Evolutionary conservation across 1,140 invertebrate species (phyloP).

Genomic region (Bombus turneri): DNA sequence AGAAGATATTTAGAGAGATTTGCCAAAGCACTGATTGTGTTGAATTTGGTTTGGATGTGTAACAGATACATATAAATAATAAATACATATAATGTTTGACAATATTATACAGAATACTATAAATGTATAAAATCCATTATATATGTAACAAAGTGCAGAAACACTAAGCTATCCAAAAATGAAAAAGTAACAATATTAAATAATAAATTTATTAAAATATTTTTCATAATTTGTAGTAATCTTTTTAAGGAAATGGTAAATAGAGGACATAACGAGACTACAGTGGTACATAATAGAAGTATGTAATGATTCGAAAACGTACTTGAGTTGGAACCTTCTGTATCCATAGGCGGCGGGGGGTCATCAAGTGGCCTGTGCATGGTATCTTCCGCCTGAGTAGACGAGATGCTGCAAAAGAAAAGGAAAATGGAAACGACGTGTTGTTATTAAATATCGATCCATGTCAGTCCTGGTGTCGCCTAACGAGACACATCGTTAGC

Average conservation of each 20-base stretch:
- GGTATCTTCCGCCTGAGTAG: constrained; percentile 88
- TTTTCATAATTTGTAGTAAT: neutral
- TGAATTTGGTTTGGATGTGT: neutral
- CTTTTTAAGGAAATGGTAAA: neutral
- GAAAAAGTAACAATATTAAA: neutral
- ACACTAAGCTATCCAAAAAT: neutral
- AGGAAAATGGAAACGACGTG: neutral
- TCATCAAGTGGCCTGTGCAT: constrained; percentile 89
- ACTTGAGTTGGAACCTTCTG: constrained; percentile 88
- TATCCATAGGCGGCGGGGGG: constrained; percentile 88
- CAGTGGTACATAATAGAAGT: neutral
- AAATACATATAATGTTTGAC: no score
- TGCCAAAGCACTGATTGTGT: neutral
- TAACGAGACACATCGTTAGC: constrained; percentile 40
- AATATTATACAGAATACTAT: no score
- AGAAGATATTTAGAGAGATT: neutral
- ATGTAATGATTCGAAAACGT: constrained; percentile 34
- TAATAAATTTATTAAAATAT: neutral
- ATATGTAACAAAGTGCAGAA: neutral
- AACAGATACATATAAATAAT: neutral
- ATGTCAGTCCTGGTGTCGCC: no score
- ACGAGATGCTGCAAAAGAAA: constrained; percentile 85
- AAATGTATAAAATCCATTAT: no score
- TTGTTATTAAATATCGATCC: constrained; percentile 32
- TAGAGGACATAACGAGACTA: neutral